These are phyloP conservation scores for Ceriagrion tenellum DNA, from an alignment of 2,888 invertebrate genomes.

Conservation along the genomic window DNA sequence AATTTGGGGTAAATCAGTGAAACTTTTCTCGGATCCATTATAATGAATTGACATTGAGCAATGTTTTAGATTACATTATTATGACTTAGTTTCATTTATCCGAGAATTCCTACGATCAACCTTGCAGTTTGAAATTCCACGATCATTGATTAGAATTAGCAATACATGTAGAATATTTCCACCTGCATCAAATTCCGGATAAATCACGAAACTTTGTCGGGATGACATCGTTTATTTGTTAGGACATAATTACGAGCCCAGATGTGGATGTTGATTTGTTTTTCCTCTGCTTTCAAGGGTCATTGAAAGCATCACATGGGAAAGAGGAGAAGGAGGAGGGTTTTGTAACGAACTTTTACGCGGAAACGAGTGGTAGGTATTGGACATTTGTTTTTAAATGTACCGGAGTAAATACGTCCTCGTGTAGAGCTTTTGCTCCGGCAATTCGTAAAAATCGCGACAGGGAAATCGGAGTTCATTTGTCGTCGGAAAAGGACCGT, in stretches of 20 bases:
- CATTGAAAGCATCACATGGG: not conserved
- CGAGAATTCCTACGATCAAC: too few species aligned
- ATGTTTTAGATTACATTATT: too few species aligned
- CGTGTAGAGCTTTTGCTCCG: not conserved
- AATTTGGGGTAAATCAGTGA: not conserved
- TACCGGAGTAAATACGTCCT: not conserved
- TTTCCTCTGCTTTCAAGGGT: not conserved
- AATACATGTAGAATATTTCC: not conserved
- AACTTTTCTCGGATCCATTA: too few species aligned
- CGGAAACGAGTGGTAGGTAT: not conserved
- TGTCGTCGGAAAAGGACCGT: conserved; percentile 47
- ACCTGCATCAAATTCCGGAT: not conserved
- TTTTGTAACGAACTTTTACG: not conserved
- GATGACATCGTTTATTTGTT: not conserved
- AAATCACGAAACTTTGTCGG: not conserved
- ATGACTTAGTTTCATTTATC: too few species aligned
- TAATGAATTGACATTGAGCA: too few species aligned
- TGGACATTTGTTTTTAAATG: not conserved
- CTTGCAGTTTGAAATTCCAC: too few species aligned
- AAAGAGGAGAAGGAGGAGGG: not conserved
- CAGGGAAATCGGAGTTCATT: conserved; percentile 52
- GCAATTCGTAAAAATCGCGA: conserved; percentile 54
- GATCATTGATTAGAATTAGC: too few species aligned
- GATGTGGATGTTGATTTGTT: not conserved
- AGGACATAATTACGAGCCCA: not conserved